Conservation (phyloP, 2,888 invertebrate species). For the Myathropa florea region DNA sequence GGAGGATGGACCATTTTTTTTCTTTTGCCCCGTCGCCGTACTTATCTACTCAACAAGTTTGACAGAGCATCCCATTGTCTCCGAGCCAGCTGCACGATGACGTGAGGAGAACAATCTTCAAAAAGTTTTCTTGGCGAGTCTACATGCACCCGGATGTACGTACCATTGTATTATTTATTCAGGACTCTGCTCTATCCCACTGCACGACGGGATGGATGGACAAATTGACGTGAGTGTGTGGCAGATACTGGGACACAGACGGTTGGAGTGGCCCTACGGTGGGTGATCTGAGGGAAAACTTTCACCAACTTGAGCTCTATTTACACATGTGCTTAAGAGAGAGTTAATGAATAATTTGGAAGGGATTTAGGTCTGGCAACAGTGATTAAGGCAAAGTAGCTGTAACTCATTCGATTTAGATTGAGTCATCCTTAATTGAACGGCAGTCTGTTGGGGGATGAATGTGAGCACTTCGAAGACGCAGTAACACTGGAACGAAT, state of each 20-base stretch:
- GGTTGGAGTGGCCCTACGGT: background rate
- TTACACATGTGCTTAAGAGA: background rate
- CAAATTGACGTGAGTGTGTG: conserved; percentile 1
- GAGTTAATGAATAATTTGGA: conserved; percentile 21
- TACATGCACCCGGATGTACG: background rate
- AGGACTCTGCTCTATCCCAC: background rate
- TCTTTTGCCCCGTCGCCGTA: no score
- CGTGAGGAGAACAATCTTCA: background rate
- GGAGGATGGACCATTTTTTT: conserved; percentile 2
- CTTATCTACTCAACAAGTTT: conserved; percentile 55
- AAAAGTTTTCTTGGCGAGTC: background rate
- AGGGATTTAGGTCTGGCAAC: background rate
- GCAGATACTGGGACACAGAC: background rate
- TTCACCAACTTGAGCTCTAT: conserved; percentile 11
- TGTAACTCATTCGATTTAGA: background rate
- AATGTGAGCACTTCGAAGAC: background rate
- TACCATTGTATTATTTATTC: conserved; percentile 28
- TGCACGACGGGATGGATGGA: background rate
- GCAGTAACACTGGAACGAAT: background rate
- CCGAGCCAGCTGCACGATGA: background rate
- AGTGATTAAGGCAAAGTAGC: conserved; percentile 14
- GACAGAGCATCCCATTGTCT: conserved; percentile 8
- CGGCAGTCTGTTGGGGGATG: background rate
- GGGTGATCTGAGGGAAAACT: background rate
- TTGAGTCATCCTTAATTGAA: conserved; percentile 5